Conservation (phyloP, 2,113 vertebrate genomes). For the Hoplias malabaricus region DNA sequence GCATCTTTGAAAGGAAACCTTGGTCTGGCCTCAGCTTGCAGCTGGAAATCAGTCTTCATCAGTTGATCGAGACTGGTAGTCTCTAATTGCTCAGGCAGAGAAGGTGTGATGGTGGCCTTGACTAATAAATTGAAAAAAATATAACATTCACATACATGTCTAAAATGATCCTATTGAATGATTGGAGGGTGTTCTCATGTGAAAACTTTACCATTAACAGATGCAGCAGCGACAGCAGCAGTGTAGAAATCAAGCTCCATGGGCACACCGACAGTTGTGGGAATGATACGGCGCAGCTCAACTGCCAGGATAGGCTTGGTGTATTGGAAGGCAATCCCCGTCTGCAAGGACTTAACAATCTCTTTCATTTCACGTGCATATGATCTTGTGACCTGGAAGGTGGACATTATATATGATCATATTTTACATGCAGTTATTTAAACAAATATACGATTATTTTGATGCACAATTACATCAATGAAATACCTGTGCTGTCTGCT, state of each 20-base stretch:
- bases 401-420: conserved; percentile 1
- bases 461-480: not conserved
- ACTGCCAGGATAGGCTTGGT: conserved; percentile 68
- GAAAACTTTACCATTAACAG: conserved; percentile 58
- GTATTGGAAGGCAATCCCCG: conserved; percentile 56
- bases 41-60: conserved; percentile 59
- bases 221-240: conserved; percentile 66
- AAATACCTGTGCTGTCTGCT: conserved; percentile 74
- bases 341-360: conserved; percentile 50
- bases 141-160: not conserved
- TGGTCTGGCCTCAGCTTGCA: conserved; percentile 67
- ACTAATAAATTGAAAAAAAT: conserved; percentile 47
- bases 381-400: conserved; percentile 54
- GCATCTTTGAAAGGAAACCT: conserved; percentile 54
- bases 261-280: conserved; percentile 75
- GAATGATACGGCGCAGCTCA: conserved; percentile 72
- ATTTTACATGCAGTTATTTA: not conserved
- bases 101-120: conserved; percentile 54
- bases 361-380: conserved; percentile 41
- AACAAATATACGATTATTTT: not conserved
- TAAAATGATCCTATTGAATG: not conserved
- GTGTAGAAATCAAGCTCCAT: conserved; percentile 73
- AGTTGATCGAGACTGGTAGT: conserved; percentile 55
- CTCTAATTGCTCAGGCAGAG: conserved; percentile 62
- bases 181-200: not conserved